These are phyloP conservation scores for Reticulitermes lucifugus DNA, from an alignment of 2,888 invertebrate species.

Conservation along the genomic window DNA sequence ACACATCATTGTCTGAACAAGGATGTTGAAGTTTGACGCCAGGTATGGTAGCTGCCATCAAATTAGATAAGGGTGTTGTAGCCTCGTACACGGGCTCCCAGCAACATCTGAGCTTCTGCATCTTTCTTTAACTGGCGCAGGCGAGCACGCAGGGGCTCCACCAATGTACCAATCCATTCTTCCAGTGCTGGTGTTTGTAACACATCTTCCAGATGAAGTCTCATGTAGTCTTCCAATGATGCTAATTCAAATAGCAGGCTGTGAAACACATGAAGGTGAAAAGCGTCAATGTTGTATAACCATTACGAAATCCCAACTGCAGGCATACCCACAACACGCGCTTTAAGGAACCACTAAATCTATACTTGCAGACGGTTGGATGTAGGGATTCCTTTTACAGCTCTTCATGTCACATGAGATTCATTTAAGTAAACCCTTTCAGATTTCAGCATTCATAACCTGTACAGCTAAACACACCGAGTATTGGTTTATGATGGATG, in stretches of 20 bases:
- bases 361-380: too few species aligned
- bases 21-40: background rate
- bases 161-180: slow-evolving; percentile 71
- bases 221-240: slow-evolving; percentile 68
- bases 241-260: slow-evolving; percentile 68
- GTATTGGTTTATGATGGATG: too few species aligned
- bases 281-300: background rate
- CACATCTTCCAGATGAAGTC: slow-evolving; percentile 66
- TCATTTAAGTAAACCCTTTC: too few species aligned
- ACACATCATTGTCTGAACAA: background rate
- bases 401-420: too few species aligned
- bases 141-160: slow-evolving; percentile 67
- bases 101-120: slow-evolving; percentile 66
- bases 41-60: background rate
- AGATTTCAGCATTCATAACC: too few species aligned
- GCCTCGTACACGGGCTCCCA: slow-evolving; percentile 61
- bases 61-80: slow-evolving; percentile 5
- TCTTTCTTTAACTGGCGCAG: slow-evolving; percentile 66
- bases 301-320: background rate
- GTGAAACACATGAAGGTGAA: slow-evolving; percentile 49
- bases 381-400: too few species aligned
- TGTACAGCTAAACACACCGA: too few species aligned
- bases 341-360: too few species aligned
- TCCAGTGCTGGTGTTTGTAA: slow-evolving; percentile 71
- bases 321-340: too few species aligned